phyloP scores from a whole-genome alignment of 2,888 invertebrate species.

The Archips crataeganus region DNA sequence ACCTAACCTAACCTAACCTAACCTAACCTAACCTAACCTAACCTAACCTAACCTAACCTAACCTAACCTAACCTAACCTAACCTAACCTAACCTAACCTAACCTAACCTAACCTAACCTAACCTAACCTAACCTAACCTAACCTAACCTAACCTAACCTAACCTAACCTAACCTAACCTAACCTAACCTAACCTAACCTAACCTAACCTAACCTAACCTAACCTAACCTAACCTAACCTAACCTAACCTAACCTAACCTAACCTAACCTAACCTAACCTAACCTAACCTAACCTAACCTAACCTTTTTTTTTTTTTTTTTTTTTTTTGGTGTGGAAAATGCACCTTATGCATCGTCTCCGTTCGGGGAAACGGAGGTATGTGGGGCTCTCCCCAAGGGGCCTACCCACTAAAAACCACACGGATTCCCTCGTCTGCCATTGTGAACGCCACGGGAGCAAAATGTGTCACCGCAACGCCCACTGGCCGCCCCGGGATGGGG shows the following conservation, averaged over 20 bases:
- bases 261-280: slow-evolving; percentile 31
- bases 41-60: slow-evolving; percentile 37
- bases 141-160: slow-evolving; percentile 34
- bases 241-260: slow-evolving; percentile 32
- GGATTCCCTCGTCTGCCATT: no score
- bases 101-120: slow-evolving; percentile 39
- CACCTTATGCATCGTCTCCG: no score
- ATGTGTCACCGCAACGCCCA: no score
- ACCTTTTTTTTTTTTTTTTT: slow-evolving; percentile 14
- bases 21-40: slow-evolving; percentile 33
- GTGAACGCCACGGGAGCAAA: no score
- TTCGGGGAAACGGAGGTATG: no score
- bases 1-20: slow-evolving; percentile 32
- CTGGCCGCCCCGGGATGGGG: no score
- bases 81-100: slow-evolving; percentile 39
- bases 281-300: slow-evolving; percentile 19
- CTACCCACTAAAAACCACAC: no score
- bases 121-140: slow-evolving; percentile 39
- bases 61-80: slow-evolving; percentile 39
- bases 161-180: slow-evolving; percentile 31
- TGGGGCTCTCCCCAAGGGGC: no score
- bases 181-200: slow-evolving; percentile 31
- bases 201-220: slow-evolving; percentile 31
- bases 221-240: slow-evolving; percentile 31
- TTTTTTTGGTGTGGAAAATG: no score